Percentiles rank a stretch among this genome's conserved stretches.
Evolutionary conservation across 2,797 vertebrate genomes (phyloP).

Genomic region (Delichon dasypus): DNA sequence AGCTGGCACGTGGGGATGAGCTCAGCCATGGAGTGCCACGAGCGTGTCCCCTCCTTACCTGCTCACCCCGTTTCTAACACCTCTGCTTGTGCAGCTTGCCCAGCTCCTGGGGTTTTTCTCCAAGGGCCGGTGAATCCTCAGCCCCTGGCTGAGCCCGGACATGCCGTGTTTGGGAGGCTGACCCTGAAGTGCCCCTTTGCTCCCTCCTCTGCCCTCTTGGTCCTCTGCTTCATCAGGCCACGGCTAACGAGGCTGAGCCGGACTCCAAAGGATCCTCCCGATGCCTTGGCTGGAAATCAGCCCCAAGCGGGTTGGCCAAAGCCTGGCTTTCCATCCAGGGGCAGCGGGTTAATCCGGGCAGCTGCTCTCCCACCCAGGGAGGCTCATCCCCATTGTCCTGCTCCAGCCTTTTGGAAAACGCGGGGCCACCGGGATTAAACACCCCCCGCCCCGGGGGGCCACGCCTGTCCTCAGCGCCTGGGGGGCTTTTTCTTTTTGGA

Average conservation of each 20-base stretch:
- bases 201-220: background rate
- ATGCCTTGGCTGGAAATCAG: background rate
- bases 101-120: background rate
- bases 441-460: background rate
- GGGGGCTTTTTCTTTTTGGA: background rate
- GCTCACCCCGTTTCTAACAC: background rate
- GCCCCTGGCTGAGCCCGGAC: background rate
- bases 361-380: slow-evolving; percentile 16
- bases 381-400: background rate
- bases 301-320: background rate
- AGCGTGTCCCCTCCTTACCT: background rate
- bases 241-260: background rate
- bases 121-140: background rate
- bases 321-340: background rate
- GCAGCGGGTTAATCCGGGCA: background rate
- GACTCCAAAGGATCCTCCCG: background rate
- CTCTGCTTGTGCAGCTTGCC: background rate
- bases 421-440: background rate
- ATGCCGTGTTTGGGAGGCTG: accelerated
- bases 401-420: background rate
- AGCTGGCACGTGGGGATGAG: background rate
- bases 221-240: background rate
- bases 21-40: accelerated
- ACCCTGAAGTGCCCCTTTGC: accelerated
- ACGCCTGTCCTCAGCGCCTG: accelerated